Evolutionary conservation across 2,113 vertebrate species (phyloP).

Genomic region (Merops nubicus): DNA sequence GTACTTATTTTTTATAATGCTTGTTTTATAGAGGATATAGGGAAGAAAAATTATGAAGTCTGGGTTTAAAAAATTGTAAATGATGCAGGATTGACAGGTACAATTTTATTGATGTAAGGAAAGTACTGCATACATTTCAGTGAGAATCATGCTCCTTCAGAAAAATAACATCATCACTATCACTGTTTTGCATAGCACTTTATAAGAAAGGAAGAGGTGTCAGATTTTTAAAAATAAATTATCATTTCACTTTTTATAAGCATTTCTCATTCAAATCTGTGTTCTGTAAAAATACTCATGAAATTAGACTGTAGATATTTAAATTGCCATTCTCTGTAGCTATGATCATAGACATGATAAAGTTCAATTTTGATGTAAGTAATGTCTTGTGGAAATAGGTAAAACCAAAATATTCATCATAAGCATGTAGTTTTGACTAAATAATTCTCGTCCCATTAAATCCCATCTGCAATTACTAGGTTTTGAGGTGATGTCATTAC

Average conservation of each 20-base stretch:
- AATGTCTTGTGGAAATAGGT: background rate
- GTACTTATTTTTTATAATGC: background rate
- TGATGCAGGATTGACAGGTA: background rate
- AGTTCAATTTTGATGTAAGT: background rate
- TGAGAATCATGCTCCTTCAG: background rate
- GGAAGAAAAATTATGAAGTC: background rate
- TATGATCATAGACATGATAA: background rate
- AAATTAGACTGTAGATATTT: background rate
- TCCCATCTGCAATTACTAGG: background rate
- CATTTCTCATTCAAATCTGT: background rate
- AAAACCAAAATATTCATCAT: background rate
- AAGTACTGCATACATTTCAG: background rate
- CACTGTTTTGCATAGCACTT: background rate
- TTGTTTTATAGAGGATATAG: background rate
- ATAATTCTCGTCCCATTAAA: background rate
- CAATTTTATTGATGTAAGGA: background rate
- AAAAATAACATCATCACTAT: background rate
- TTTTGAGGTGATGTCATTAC: background rate
- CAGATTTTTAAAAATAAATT: background rate
- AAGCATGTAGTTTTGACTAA: background rate
- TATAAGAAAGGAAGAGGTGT: background rate
- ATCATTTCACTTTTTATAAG: background rate
- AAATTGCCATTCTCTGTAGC: background rate
- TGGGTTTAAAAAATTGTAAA: background rate
- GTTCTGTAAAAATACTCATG: background rate